Base-by-base conservation (phyloP, 2,113 vertebrate species). In the Lasiurus borealis region DNA sequence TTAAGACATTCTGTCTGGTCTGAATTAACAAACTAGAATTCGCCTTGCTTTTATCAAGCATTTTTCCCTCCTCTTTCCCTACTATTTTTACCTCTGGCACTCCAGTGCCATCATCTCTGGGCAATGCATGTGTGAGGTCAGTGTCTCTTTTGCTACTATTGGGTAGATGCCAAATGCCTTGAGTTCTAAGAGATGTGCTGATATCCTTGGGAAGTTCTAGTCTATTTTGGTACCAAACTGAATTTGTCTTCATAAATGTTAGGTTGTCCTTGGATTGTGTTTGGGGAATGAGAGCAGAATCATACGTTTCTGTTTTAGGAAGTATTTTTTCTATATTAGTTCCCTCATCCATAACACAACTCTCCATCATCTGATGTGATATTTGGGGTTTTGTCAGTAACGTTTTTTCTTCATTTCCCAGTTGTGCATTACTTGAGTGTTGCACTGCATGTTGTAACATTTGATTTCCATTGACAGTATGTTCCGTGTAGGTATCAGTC, bases 91-190 rank as follows among this genome's bases (percentile, higher is more conserved):
- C 88, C 90, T 66, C 19, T 11, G 54, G 77, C 31, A 81, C 77
- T 88, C 93, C 88, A 7, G 29, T 21, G 27, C 73, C 31, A 5
- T 90, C 71, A 25, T 69, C 69, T 66, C 93, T 48, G 14, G 50
- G 77, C 36, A 93, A 50, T 66, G 73, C 50, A 46, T 90, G 84
- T 76, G 14, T 72, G 52, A 13, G 31, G 57, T 88, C 84, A 48
- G 1, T 91, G 46, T 46, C 76, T 80, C 94, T 86, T 86, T 92
- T 81, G 2, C 90, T 75, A 9, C 76, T 76, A 0, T 71, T 83
- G 81, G 72, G 78, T 88, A 93, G 92, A 52, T 46, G 85, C 84
- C 88, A 71, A 64, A 57, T 88, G 80, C 86, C 46, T 88, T 96
- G 91, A 92, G 76, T 82, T 64, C 68, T 54, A 13, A 46, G 4